Evolutionary conservation across 2,113 vertebrate genomes (phyloP).

Genomic region (Peucedramus taeniatus): DNA sequence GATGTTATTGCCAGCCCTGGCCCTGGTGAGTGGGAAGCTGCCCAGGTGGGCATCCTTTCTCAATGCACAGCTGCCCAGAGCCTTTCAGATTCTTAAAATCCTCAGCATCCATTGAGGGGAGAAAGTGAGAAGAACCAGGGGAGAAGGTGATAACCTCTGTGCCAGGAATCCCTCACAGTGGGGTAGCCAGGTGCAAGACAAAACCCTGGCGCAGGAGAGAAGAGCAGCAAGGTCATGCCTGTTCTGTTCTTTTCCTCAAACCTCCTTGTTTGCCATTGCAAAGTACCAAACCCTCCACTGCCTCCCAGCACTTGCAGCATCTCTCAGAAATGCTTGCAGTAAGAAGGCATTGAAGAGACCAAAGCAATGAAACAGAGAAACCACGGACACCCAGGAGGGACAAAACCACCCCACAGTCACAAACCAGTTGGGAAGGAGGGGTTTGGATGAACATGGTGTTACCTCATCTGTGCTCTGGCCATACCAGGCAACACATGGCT

Average conservation of each 20-base stretch:
- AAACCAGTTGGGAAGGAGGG: not conserved
- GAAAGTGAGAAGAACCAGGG: not conserved
- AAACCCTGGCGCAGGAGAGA: not conserved
- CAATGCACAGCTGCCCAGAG: not conserved
- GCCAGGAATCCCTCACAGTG: not conserved
- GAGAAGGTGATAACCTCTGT: not conserved
- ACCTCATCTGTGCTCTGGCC: not conserved
- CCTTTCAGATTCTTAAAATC: not conserved
- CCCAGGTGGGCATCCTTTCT: not conserved
- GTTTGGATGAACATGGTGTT: not conserved
- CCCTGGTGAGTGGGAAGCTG: not conserved
- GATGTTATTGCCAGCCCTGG: not conserved
- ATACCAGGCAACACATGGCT: not conserved
- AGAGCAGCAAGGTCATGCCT: rapidly evolving
- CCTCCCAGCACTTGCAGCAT: not conserved
- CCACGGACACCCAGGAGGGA: rapidly evolving
- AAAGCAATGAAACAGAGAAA: not conserved
- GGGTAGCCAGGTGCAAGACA: rapidly evolving
- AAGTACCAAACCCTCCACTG: not conserved
- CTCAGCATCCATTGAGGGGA: not conserved
- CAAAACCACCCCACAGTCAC: rapidly evolving
- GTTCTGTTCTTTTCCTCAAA: not conserved
- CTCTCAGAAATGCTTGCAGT: not conserved
- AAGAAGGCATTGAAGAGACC: not conserved
- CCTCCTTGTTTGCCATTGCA: not conserved